Evolutionary conservation across 2,113 vertebrate species (phyloP).

Genomic region (Pampusana beccarii): DNA sequence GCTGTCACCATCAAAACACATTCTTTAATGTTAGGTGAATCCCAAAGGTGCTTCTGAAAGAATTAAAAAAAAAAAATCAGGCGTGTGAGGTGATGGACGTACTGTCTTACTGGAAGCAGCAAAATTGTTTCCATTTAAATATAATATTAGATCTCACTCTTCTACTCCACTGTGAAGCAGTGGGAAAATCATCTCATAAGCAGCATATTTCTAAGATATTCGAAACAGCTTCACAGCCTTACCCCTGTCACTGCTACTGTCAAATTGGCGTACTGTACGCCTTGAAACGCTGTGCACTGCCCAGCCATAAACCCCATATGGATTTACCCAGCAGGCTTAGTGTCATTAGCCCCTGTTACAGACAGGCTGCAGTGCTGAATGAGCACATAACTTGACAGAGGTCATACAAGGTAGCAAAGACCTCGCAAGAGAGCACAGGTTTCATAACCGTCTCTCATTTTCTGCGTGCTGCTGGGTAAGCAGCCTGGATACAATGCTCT

Average conservation of each 20-base stretch:
- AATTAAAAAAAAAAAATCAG: neutral
- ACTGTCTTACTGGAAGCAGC: neutral
- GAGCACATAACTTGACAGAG: constrained; percentile 27
- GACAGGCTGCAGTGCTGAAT: constrained; percentile 20
- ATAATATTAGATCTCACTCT: neutral
- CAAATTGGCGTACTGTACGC: neutral
- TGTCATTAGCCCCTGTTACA: neutral
- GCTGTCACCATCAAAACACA: neutral
- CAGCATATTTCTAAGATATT: constrained; percentile 4
- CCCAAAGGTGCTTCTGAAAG: neutral
- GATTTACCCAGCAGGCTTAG: constrained; percentile 43
- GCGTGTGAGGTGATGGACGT: neutral
- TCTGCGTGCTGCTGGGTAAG: neutral
- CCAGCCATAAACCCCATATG: constrained; percentile 23
- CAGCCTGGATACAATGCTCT: neutral
- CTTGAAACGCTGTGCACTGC: neutral
- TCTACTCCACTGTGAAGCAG: neutral
- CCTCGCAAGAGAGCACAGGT: neutral
- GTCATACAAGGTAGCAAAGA: constrained; percentile 57
- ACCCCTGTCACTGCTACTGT: neutral
- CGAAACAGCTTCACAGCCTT: constrained; percentile 12
- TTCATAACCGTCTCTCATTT: constrained; percentile 25
- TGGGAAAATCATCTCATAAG: neutral
- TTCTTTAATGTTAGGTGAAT: neutral
- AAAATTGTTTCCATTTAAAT: neutral